A percentile compares a stretch with the other conserved stretches of the same genome.
Conservation (phyloP, 2,888 invertebrate genomes). For the Cybosia mesomella region DNA sequence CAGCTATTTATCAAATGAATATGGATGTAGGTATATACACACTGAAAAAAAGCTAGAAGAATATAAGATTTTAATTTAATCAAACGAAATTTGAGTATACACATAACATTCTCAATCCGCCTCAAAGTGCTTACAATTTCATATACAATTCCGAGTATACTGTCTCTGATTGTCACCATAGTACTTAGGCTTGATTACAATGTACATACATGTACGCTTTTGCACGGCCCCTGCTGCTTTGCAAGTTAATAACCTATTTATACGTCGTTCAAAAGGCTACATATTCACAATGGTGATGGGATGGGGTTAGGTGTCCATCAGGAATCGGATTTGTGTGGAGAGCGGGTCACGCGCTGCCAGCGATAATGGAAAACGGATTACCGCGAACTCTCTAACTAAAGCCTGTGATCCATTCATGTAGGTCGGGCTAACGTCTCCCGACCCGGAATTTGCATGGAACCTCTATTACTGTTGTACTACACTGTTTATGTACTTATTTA, state of each 20-base stretch:
- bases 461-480: conserved; percentile 34
- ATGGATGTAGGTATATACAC: too few relatives aligned
- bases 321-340: conserved; percentile 61
- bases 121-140: conserved; percentile 3
- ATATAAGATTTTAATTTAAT: neutral
- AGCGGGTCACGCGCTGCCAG: conserved; percentile 55
- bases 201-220: conserved; percentile 26
- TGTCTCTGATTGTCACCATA: conserved; percentile 22
- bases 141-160: conserved; percentile 13
- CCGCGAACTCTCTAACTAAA: conserved; percentile 61
- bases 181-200: conserved; percentile 36
- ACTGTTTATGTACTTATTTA: conserved; percentile 19
- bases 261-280: conserved; percentile 55
- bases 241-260: conserved; percentile 68
- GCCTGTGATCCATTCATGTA: conserved; percentile 52
- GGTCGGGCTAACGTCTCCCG: conserved; percentile 36
- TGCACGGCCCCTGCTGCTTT: conserved; percentile 51
- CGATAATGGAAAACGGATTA: conserved; percentile 77
- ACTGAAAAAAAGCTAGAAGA: too few relatives aligned
- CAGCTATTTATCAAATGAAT: too few relatives aligned
- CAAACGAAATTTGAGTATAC: neutral
- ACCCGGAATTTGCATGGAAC: conserved; percentile 46
- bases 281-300: conserved; percentile 51
- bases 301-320: conserved; percentile 55
- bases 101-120: neutral